A percentile compares a stretch with the other conserved stretches of the same genome.
Conservation (phyloP, 2,797 vertebrate genomes). For the Dicrostonyx torquatus region DNA sequence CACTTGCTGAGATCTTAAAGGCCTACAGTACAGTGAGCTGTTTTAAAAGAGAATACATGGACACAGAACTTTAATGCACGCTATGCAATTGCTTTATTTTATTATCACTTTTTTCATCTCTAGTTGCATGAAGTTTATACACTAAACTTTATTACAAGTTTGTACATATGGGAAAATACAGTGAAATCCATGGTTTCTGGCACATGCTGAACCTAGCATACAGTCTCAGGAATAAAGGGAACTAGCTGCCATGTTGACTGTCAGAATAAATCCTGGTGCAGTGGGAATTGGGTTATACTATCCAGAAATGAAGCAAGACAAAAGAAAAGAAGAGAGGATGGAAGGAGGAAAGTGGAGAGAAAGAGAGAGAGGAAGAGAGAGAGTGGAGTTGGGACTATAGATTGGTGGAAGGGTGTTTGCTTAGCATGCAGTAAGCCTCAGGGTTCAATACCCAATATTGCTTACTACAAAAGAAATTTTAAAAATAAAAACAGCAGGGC, state of each 20-base stretch:
- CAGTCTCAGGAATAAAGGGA: neutral
- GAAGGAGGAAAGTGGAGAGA: neutral
- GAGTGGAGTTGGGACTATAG: neutral
- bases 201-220: neutral
- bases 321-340: neutral
- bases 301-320: conserved; percentile 1
- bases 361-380: neutral
- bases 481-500: neutral
- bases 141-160: neutral
- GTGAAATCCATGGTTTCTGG: neutral
- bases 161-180: neutral
- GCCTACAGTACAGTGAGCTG: neutral
- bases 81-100: neutral
- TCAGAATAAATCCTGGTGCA: neutral
- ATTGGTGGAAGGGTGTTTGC: no score
- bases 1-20: neutral
- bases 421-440: neutral
- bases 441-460: neutral
- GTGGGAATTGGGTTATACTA: neutral
- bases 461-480: neutral
- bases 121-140: neutral
- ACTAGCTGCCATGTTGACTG: neutral
- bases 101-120: neutral
- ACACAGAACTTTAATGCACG: neutral
- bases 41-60: neutral